Base-by-base conservation (phyloP, 2,113 vertebrate species). In the Megaleporinus macrocephalus region DNA sequence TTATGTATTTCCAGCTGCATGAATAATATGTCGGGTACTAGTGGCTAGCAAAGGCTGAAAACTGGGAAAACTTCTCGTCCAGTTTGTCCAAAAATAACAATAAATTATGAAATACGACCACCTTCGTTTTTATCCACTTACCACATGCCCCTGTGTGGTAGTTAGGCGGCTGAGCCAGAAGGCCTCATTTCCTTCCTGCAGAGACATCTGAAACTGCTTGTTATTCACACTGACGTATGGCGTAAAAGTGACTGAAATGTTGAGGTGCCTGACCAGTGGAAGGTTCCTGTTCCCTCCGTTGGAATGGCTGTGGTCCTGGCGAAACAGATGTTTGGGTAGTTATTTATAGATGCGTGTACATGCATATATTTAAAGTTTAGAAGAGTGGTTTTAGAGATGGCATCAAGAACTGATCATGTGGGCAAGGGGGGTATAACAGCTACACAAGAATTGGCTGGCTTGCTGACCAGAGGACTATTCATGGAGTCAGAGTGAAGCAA, bases 161-260 rank as follows among this genome's bases (percentile, higher is more conserved):
- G 30, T 59, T 20, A 29, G 18, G 7, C 16, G 29, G 51, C 51
- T 75, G 73, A 75, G 53, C 73, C 73, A 75, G 20, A 33, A 57
- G 51, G 51, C 57, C 53, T 59, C 51, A 5, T 59, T 29, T 22
- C 24, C 73, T 59, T 59, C 29, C 73, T 57, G 29, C 16, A n/a
- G 29, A 33, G 53, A 59, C 73, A 11, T 59, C 57, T 75, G 73
- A 75, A 53, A 53, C 26, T 75, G 73, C 33, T 33, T 5, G 18
- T 29, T 33, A 20, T 20, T 30, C 18, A 75, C 51, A 11, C 53
- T 75, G 51, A 75, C 27, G 53, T 57, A 75, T 29, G 73, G 73
- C 27, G 73, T 33, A 57, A 75, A 30, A 13, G 73, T 75, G 73
- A 75, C 57, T 13, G 73, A 75, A 33, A 75, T 53, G 26, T 75